These are phyloP conservation scores for Cossypha caffra DNA, from an alignment of 2,797 vertebrate species.

Conservation along the genomic window DNA sequence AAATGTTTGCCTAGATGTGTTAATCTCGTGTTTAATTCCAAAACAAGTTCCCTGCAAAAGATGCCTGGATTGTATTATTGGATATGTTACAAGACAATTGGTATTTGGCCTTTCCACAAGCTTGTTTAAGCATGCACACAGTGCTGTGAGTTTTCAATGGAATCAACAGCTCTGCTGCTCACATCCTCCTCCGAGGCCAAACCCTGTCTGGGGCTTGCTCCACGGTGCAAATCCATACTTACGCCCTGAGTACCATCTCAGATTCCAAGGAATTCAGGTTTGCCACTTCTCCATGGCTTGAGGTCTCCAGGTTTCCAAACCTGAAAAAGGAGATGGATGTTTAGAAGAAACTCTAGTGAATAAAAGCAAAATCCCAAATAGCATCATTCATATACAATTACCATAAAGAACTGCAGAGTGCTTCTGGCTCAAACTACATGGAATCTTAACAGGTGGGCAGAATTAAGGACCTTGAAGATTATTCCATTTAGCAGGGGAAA, in stretches of 20 bases:
- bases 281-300: slow-evolving; percentile 61
- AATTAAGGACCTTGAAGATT: neutral
- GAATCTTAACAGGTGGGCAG: neutral
- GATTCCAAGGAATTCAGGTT: slow-evolving; percentile 54
- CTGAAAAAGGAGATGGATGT: slow-evolving; percentile 46
- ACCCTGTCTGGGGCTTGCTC: neutral
- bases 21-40: neutral
- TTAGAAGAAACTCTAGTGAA: neutral
- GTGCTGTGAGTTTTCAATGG: neutral
- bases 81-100: neutral
- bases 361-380: neutral
- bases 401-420: neutral
- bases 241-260: slow-evolving; percentile 72
- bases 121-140: neutral
- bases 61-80: neutral
- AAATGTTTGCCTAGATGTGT: neutral
- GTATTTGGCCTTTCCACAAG: neutral
- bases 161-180: neutral
- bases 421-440: neutral
- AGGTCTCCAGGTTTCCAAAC: slow-evolving; percentile 68
- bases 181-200: neutral
- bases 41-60: neutral
- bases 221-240: slow-evolving; percentile 35
- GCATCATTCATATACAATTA: neutral
- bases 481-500: neutral